Percentiles rank a stretch among this genome's conserved stretches.
These are phyloP conservation scores for Cairina moschata DNA, from an alignment of 2,113 vertebrate species.

Conservation along the genomic window DNA sequence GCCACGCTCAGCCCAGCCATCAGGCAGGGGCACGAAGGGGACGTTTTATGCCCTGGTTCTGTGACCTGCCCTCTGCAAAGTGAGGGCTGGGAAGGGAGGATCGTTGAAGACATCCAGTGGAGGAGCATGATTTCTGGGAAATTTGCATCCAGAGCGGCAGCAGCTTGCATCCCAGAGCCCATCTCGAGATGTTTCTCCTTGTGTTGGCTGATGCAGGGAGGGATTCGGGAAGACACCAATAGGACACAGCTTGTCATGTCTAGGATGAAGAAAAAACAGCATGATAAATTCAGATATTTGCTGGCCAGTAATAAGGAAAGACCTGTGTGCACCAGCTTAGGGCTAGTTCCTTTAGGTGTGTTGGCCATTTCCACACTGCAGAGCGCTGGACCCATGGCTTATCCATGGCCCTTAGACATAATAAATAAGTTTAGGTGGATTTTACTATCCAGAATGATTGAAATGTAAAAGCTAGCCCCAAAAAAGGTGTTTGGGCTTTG, in stretches of 20 bases:
- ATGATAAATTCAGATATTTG: background rate
- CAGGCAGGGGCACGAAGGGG: accelerated
- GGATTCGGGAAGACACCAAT: background rate
- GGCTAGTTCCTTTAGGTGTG: background rate
- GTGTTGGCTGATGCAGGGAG: background rate
- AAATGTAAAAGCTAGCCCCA: background rate
- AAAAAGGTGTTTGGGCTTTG: background rate
- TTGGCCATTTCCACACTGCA: background rate
- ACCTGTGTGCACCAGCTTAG: accelerated
- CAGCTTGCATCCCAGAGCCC: background rate
- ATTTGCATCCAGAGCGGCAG: background rate
- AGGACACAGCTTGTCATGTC: background rate
- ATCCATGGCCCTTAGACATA: background rate
- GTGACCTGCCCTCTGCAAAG: background rate
- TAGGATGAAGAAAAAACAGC: background rate
- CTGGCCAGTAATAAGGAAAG: background rate
- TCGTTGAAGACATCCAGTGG: background rate
- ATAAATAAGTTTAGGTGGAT: background rate
- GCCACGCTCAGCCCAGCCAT: background rate
- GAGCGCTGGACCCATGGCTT: background rate
- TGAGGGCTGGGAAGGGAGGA: background rate
- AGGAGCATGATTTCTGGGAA: background rate
- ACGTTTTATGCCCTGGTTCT: background rate
- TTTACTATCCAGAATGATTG: background rate
- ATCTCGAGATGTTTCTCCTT: background rate